Evolutionary conservation across 2,113 vertebrate genomes (phyloP).

Genomic region (Mobula birostris): DNA sequence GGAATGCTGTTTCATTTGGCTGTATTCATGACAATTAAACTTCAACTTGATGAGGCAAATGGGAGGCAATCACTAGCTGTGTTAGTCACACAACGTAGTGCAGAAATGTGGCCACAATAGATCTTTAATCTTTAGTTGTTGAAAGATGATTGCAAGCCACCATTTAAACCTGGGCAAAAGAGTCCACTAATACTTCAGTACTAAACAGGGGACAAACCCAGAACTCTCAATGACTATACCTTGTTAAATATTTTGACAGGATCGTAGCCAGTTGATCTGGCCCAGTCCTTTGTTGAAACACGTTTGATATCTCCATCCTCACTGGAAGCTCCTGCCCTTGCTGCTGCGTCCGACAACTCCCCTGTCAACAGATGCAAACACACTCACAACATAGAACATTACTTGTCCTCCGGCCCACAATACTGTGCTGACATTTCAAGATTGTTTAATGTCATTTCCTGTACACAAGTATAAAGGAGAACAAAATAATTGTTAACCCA

Average conservation of each 20-base stretch:
- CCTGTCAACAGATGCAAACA: conserved; percentile 55
- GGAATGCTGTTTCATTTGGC: too few species aligned
- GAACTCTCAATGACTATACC: conserved; percentile 53
- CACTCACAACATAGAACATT: background rate
- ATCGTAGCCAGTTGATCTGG: conserved; percentile 86
- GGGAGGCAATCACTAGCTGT: background rate
- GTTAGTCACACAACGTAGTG: background rate
- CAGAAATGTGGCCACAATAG: background rate
- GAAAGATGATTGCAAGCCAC: background rate
- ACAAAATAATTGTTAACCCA: too few species aligned
- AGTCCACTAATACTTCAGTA: background rate
- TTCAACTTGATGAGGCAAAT: too few species aligned
- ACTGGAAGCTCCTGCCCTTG: conserved; percentile 76
- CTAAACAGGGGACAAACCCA: background rate
- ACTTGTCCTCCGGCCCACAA: too few species aligned
- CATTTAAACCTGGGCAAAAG: background rate
- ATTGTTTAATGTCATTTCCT: too few species aligned
- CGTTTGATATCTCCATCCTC: conserved; percentile 91
- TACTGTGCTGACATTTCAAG: too few species aligned
- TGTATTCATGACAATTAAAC: too few species aligned
- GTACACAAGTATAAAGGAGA: too few species aligned
- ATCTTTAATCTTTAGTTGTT: background rate
- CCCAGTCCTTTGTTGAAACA: conserved; percentile 91
- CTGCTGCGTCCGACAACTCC: conserved; percentile 81
- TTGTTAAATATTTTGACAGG: conserved; percentile 90